Base-by-base conservation (phyloP, 2,113 vertebrate genomes). In the Percopsis transmontana region DNA sequence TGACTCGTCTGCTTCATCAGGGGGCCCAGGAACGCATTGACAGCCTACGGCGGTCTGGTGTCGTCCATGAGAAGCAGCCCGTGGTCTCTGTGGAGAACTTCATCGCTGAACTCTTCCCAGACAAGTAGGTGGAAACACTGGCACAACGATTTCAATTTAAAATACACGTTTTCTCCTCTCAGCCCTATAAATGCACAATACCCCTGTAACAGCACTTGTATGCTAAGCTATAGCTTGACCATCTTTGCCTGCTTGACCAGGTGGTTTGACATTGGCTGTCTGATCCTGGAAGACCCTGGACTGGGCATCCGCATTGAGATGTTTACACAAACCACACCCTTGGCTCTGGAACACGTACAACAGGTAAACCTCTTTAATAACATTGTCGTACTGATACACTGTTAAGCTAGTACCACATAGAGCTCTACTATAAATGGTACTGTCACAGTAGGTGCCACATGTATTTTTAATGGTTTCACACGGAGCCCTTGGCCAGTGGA, bases 181-280 rank as follows among this genome's bases (percentile, higher is more conserved):
- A 48, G 45, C n/a, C n/a, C 14, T 11, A 41, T 38, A 54, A 51
- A 33, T 8, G 10, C 15, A 55, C 15, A 16, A 33, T 11, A 2
- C 21, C 20, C 24, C 9, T n/a, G n/a, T n/a, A n/a, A 50, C 53
- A 56, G 14, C 23, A 12, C 18, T 40, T 33, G 5, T 33, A 33
- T 33, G 14, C 38, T 50, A 50, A 50, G 2, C 15, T 47, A 3
- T 47, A 8, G 20, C 5, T 53, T 12, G 3, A 45, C 8, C 2
- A 2, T 13, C 14, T 27, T 18, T 54, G 3, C 55, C 42, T 1
- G 8, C 39, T 62, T 0, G 53, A 76, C 0, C 82, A 99, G 97
- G 70, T 99, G 97, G 97, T 99, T 99, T 91, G 97, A 99, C 79
- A 93, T 99, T 10, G 93, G 96, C 47, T 99, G 96, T 86, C 45